Evolutionary conservation across 2,888 invertebrate genomes (phyloP).

Genomic region (Cremastinae sp.): DNA sequence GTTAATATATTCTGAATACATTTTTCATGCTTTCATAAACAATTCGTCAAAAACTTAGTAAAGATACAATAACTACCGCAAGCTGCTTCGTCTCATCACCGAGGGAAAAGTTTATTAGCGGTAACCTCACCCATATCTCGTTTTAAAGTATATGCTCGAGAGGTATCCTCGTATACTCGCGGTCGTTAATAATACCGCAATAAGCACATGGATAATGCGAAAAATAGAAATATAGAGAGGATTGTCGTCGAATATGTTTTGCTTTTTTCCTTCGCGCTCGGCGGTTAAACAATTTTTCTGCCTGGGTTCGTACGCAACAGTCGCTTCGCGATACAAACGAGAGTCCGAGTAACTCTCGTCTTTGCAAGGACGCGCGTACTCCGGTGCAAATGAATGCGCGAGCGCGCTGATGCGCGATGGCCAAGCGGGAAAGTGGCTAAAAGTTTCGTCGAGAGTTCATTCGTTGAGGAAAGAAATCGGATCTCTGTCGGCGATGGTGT

Average conservation of each 20-base stretch:
- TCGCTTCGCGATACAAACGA: slow-evolving; percentile 47
- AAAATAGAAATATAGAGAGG: slow-evolving; percentile 5
- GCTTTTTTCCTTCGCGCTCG: slow-evolving; percentile 3
- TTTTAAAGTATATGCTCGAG: too few relatives aligned
- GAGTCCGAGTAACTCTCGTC: slow-evolving; percentile 48
- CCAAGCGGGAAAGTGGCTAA: slow-evolving; percentile 37
- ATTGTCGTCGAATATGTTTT: not conserved
- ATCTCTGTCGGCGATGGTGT: slow-evolving; percentile 57
- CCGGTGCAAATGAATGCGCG: slow-evolving; percentile 22
- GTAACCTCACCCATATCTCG: too few relatives aligned
- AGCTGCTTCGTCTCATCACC: too few relatives aligned
- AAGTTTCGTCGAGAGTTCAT: slow-evolving; percentile 32
- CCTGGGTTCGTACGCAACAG: slow-evolving; percentile 50
- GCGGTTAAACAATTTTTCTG: slow-evolving; percentile 44
- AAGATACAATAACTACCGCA: too few relatives aligned
- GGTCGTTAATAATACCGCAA: slow-evolving; percentile 59
- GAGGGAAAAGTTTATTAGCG: too few relatives aligned
- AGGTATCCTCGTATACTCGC: slow-evolving; percentile 49
- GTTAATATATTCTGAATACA: too few relatives aligned
- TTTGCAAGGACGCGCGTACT: slow-evolving; percentile 12
- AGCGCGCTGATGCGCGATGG: slow-evolving; percentile 31
- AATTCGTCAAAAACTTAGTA: too few relatives aligned
- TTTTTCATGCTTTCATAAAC: too few relatives aligned
- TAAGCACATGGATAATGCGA: slow-evolving; percentile 48
- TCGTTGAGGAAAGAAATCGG: slow-evolving; percentile 25